These are phyloP conservation scores for Heliconius erato DNA, from an alignment of 2,888 invertebrate genomes.

Conservation along the genomic window DNA sequence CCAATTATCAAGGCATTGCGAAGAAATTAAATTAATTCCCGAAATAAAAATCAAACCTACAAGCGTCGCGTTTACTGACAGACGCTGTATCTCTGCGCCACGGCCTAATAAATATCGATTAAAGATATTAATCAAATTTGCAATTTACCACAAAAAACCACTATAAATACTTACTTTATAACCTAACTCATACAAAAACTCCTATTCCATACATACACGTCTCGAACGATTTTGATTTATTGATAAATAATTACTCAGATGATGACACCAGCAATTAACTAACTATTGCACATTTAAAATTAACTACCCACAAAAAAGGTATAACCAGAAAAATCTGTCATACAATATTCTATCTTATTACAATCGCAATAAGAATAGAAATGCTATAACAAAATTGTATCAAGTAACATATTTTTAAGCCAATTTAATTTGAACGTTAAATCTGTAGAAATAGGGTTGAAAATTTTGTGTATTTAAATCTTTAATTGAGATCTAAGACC, in stretches of 20 bases:
- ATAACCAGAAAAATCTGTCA: too few relatives aligned
- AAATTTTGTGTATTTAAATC: background rate
- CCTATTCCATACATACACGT: background rate
- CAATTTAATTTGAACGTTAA: background rate
- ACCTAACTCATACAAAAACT: background rate
- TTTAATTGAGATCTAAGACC: slow-evolving; percentile 34
- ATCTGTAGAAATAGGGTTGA: background rate
- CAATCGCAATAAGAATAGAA: background rate
- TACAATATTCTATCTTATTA: background rate
- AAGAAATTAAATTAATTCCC: background rate
- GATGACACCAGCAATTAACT: slow-evolving; percentile 58
- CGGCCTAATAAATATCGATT: background rate
- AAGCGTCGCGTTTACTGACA: background rate
- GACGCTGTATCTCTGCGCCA: background rate
- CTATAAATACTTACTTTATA: background rate
- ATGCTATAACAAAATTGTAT: background rate
- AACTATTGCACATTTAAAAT: slow-evolving; percentile 52
- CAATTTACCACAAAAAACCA: background rate
- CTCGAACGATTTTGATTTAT: slow-evolving; percentile 53
- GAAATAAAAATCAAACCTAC: too few relatives aligned
- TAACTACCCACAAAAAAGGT: slow-evolving; percentile 3
- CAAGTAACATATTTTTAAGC: background rate
- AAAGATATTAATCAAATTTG: background rate
- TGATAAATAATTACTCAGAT: slow-evolving; percentile 56
- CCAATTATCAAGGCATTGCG: too few relatives aligned